Evolutionary conservation across 2,888 invertebrate genomes (phyloP), one percentile per base, ranked within the genome.

Genomic region (Drosophila setosimentum): DNA sequence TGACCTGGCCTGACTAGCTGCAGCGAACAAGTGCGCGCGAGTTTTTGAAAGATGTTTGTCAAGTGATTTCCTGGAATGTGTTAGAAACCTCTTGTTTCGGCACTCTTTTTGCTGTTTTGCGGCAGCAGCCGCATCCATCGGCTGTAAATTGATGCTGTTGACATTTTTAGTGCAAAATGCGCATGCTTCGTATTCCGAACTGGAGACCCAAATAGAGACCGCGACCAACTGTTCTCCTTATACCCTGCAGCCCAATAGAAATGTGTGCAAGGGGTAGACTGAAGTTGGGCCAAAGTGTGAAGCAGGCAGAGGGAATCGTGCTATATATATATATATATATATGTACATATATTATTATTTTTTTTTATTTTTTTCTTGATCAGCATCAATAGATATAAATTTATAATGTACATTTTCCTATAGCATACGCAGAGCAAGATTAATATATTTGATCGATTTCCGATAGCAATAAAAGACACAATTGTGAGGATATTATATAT

Each of bases 11-110:
- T 16, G 21, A 2, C 21, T 8, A 13, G 24, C 35, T 16, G 16
- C 18, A 54, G 37, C 24, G 42, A 37, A 70, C 77, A 79, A 70
- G 76, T 80, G 58, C 59, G 45, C 62, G 58, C 51, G 61, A 62
- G 51, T 27, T 27, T 57, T 13, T 32, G n/a, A 13, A 5, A 69
- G 76, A 78, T 76, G 64, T 59, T 64, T 60, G 73, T 77, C 62
- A 78, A 83, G 84, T 87, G 84, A 77, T 89, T 85, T 89, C 85
- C 70, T 55, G 69, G 75, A 87, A 89, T 77, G 89, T 85, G 87
- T 87, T 82, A 79, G 73, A 70, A 77, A 72, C 70, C 69, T 71
- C 80, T 74, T 79, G 68, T 82, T 76, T 68, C 82, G 66, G 69
- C 73, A 71, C 68, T 78, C 55, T 62, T 64, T 50, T 6, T 29